Evolutionary conservation across 2,797 vertebrate species (phyloP).

Genomic region (Siniperca scherzeri): DNA sequence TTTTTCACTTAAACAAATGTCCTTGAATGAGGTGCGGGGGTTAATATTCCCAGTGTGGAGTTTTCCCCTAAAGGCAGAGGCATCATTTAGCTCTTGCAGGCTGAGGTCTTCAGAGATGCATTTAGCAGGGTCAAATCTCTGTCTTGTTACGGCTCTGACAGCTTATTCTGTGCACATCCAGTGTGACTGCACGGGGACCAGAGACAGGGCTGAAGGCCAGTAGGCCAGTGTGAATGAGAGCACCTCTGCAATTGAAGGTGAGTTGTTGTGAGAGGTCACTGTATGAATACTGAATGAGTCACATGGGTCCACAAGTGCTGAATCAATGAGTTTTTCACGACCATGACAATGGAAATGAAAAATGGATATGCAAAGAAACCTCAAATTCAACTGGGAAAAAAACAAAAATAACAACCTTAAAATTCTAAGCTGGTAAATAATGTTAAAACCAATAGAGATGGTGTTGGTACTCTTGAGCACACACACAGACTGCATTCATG

Average conservation of each 20-base stretch:
- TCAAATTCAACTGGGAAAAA: background rate
- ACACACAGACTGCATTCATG: slow-evolving; percentile 37
- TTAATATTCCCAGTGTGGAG: slow-evolving; percentile 66
- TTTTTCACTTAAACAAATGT: slow-evolving; percentile 60
- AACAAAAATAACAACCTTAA: slow-evolving; percentile 24
- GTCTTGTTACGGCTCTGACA: slow-evolving; percentile 69
- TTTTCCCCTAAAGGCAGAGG: slow-evolving; percentile 60
- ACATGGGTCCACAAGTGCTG: slow-evolving; percentile 49
- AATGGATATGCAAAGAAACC: slow-evolving; percentile 53
- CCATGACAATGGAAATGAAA: slow-evolving; percentile 53
- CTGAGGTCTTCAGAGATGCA: slow-evolving; percentile 66
- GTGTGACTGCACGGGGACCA: slow-evolving; percentile 50
- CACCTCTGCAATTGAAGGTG: slow-evolving; percentile 71
- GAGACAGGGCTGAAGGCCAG: slow-evolving; percentile 68
- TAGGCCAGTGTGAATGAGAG: slow-evolving; percentile 61
- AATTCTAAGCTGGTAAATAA: slow-evolving; percentile 36
- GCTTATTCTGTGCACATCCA: slow-evolving; percentile 74
- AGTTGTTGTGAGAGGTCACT: slow-evolving; percentile 72
- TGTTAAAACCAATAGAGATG: slow-evolving; percentile 56
- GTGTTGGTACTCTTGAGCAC: slow-evolving; percentile 31
- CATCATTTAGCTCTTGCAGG: slow-evolving; percentile 64
- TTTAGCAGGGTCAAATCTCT: slow-evolving; percentile 71
- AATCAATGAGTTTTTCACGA: slow-evolving; percentile 54
- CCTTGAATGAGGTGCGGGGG: slow-evolving; percentile 68
- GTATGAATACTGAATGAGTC: slow-evolving; percentile 78